Base-by-base conservation (phyloP, 2,797 vertebrate species). In the Miichthys miiuy region DNA sequence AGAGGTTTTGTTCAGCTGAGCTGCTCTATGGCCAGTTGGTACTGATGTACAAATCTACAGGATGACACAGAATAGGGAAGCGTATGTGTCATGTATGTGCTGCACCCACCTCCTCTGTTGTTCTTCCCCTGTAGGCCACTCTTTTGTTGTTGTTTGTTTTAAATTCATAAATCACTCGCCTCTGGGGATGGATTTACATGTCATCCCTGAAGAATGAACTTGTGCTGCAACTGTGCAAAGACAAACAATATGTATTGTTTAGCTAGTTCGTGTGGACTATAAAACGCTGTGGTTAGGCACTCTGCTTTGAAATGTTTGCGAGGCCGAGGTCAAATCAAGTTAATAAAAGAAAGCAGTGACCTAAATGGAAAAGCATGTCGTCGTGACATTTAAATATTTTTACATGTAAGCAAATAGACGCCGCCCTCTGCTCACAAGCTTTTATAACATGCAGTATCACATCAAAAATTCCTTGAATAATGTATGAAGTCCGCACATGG, bases 1-100 rank as follows among this genome's bases (percentile, higher is more conserved):
- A 92, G 91, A 88, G 87, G 93, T 94, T 95, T 96, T 95, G 94
- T 96, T 95, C 82, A 71, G 77, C 66, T 30, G 84, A 48, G 89
- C 93, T 94, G 88, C 82, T 86, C 54, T 89, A 87, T 81, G 91
- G 92, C 89, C 94, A 94, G 89, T 78, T 95, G 92, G 94, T 89
- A 85, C 88, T 89, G 89, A 93, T 93, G 92, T 87, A 75, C 86
- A 94, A 86, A 85, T 42, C 64, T 62, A 81, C 72, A 85, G 61
- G 79, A 83, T 79, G 75, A 72, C 72, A 84, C 71, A 63, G 75
- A 81, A 67, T 23, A 44, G 21, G 58, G 48, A 38, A 38, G 34
- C 8, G 54, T 8, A 42, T 60, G 60, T 34, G 61, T 21, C 66
- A 47, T 73, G 34, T 34, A 56, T 77, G 55, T 62, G 55, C 56